Evolutionary conservation across 1,140 invertebrate genomes (phyloP).

Genomic region (Diprion similis): DNA sequence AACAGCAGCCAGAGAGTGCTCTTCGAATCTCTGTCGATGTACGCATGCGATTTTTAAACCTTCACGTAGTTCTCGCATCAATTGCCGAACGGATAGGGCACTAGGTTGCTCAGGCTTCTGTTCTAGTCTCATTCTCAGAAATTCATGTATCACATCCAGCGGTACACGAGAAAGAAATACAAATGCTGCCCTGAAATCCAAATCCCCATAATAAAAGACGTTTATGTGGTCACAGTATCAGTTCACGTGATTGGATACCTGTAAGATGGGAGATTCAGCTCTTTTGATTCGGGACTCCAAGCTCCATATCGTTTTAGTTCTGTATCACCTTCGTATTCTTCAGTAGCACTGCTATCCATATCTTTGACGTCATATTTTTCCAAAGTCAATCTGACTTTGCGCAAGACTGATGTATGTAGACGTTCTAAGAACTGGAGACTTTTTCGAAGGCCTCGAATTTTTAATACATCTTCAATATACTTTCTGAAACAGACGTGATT

Average conservation of each 20-base stretch:
- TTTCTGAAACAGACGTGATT: constrained; percentile 62
- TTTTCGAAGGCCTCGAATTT: constrained; percentile 83
- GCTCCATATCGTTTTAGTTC: constrained; percentile 73
- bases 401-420: constrained; percentile 70
- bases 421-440: constrained; percentile 77
- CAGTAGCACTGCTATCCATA: constrained; percentile 41
- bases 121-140: constrained; percentile 82
- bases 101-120: constrained; percentile 85
- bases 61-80: constrained; percentile 88
- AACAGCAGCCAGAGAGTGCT: constrained; percentile 72
- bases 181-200: constrained; percentile 68
- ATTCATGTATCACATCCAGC: constrained; percentile 88
- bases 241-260: constrained; percentile 40
- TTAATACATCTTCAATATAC: constrained; percentile 87
- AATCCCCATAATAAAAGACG: not conserved
- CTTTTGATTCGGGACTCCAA: constrained; percentile 78
- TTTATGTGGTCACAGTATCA: not conserved
- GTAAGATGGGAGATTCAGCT: constrained; percentile 84
- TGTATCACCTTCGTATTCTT: constrained; percentile 61
- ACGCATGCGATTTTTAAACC: constrained; percentile 80
- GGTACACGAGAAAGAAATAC: constrained; percentile 85
- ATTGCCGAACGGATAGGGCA: constrained; percentile 82
- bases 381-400: constrained; percentile 74
- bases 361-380: constrained; percentile 61
- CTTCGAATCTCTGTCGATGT: constrained; percentile 77